Evolutionary conservation across 2,797 vertebrate genomes (phyloP), one percentile per base, ranked within the genome.

Genomic region (Intellagama lesueurii): DNA sequence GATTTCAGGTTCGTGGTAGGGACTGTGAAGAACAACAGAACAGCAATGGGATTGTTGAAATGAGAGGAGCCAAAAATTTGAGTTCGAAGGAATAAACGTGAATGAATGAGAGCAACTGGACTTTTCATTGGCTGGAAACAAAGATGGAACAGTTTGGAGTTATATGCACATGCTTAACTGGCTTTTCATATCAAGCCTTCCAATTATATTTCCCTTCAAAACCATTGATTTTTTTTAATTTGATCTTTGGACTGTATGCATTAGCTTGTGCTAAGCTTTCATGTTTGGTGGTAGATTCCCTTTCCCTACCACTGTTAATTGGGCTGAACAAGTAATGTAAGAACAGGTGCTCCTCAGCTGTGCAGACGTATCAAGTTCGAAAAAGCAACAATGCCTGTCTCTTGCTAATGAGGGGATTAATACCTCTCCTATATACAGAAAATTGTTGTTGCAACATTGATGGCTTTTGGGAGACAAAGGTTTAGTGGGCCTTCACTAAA

Each of bases 381-480:
- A 97, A 95, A 83, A 47, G 95, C 95, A 94, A 94, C 60, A 90
- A 94, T 96, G 95, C 93, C 91, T 96, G 80, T 82, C 72, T 87
- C 92, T 94, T 52, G 0, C 88, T 96, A 96, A 96, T 93, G 95
- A 97, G 95, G 96, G 96, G 95, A 96, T 96, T 96, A 97, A 96
- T 96, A 86, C 24, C 92, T 89, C 94, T 85, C 92, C 77, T 90
- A 94, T 87, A 94, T 86, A 92, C 80, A 78, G 79, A 89, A 95
- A 94, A 94, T 94, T 95, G 91, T 92, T 95, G 92, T 92, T 96
- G 93, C 95, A 96, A 96, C 91, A 94, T 95, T 94, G 95, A 95
- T 97, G 95, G 94, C 91, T 89, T 95, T 95, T 94, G 85, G 73
- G 92, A 95, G 92, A 89, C 84, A 92, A 94, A 95, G 90, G 92